phyloP scores from a whole-genome alignment of 2,113 vertebrate species.

The Charina bottae region DNA sequence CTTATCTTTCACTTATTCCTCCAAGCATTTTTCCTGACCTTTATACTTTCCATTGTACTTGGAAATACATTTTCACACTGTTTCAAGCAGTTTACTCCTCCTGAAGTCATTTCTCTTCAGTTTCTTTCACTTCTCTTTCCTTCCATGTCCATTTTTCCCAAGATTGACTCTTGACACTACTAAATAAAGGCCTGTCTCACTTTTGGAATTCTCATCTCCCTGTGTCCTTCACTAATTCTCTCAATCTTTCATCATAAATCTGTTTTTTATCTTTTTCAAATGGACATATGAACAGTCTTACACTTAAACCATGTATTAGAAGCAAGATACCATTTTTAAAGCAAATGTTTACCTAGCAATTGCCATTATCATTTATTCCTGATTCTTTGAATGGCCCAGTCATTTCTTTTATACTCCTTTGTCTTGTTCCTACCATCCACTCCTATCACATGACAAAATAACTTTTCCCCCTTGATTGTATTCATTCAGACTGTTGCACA shows the following conservation, averaged over 20 bases:
- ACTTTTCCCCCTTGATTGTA: neutral
- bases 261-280: neutral
- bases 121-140: neutral
- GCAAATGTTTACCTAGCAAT: neutral
- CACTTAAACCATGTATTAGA: neutral
- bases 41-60: neutral
- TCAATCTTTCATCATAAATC: neutral
- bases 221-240: neutral
- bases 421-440: neutral
- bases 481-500: neutral
- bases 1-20: neutral
- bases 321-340: neutral
- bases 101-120: neutral
- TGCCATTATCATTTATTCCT: no score
- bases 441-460: neutral
- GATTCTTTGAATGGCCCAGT: no score
- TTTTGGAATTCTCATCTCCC: neutral
- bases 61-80: neutral
- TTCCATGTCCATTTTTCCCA: neutral
- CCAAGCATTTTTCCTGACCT: neutral
- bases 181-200: neutral
- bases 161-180: neutral
- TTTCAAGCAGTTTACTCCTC: neutral
- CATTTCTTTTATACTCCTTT: no score
- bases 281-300: neutral